Base-by-base conservation (phyloP, 2,797 vertebrate genomes). In the Enteromius mattozi region DNA sequence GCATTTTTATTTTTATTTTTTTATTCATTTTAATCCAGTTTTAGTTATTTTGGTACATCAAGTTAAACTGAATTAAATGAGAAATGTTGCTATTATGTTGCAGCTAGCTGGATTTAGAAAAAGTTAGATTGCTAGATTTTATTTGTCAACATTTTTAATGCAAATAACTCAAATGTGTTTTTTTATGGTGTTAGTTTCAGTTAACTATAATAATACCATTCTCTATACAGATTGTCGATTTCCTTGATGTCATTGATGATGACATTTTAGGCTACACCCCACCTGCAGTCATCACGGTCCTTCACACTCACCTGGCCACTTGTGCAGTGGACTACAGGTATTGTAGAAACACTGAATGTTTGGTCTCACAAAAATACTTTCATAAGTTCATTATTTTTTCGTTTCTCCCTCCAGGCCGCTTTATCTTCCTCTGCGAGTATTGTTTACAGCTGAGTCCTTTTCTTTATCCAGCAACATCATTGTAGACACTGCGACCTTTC, bases 271-370 rank as follows among this genome's bases (percentile, higher is more conserved):
- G 97, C 88, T 98, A 97, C 91, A 95, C 94, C n/a, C 92, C 97
- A 9, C 97, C 97, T 0, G 95, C 96, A 0, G 94, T 97, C 89
- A 97, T 98, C 88, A 98, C 97, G 0, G 89, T 98, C 82, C 94
- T 98, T 16, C 97, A 98, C 91, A 97, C 96, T 8, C 97, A 98
- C 89, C 94, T 98, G 3, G 94, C 96, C 81, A 96, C 96, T 87
- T 98, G 97, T 35, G 96, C 97, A 0, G 95, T 98, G 30, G 97
- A 98, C 89, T 98, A 98, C 94, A 96, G 97, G 97, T 98, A 90
- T 24, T 35, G 47, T 45, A 7, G 9, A 33, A 59, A 37, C 12
- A 37, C 3, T 65, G 27, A 49, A 17, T 30, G 19, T 81, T 45
- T 76, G n/a, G 5, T 65, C 61, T 47, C n/a, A 37, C 17, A 42